phyloP scores from a whole-genome alignment of 1,140 invertebrate genomes.

The Drosophila repletoides region DNA sequence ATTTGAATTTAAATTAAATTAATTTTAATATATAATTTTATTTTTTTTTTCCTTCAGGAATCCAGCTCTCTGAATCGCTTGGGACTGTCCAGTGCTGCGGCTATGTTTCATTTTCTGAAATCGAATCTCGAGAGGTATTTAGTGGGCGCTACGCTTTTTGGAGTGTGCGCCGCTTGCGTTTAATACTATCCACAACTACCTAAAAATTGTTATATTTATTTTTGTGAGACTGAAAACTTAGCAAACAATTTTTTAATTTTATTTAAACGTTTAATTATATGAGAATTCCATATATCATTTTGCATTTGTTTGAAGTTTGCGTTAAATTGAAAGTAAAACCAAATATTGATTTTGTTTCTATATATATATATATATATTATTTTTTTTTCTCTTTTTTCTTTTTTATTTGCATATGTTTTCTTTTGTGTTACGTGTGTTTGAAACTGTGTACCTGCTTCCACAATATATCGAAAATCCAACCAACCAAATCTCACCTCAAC shows the following conservation, averaged over 20 bases:
- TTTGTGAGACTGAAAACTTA: conserved; percentile 33
- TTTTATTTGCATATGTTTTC: conserved; percentile 72
- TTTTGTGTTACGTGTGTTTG: conserved; percentile 73
- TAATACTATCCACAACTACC: not conserved
- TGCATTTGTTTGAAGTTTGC: conserved; percentile 50
- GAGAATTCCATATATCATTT: conserved; percentile 7
- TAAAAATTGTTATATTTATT: conserved; percentile 17
- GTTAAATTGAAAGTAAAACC: conserved; percentile 20
- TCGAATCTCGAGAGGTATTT: conserved; percentile 78
- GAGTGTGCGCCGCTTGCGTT: conserved; percentile 70
- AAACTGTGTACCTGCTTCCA: conserved; percentile 69
- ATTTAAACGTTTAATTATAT: conserved; percentile 7
- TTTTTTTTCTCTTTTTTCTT: conserved; percentile 42
- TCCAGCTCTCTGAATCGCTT: conserved; percentile 67
- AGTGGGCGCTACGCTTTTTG: conserved; percentile 29
- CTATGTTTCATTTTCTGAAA: conserved; percentile 75
- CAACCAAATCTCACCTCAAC: conserved; percentile 45
- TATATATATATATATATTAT: too few species aligned
- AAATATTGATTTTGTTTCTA: conserved; percentile 50
- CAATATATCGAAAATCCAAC: conserved; percentile 19
- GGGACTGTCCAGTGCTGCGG: conserved; percentile 64
- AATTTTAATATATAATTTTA: not conserved
- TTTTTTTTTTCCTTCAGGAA: conserved; percentile 41
- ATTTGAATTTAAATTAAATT: not conserved
- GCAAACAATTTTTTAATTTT: conserved; percentile 49